These are phyloP conservation scores for Melanogrammus aeglefinus DNA, from an alignment of 2,797 vertebrate genomes.

Conservation along the genomic window DNA sequence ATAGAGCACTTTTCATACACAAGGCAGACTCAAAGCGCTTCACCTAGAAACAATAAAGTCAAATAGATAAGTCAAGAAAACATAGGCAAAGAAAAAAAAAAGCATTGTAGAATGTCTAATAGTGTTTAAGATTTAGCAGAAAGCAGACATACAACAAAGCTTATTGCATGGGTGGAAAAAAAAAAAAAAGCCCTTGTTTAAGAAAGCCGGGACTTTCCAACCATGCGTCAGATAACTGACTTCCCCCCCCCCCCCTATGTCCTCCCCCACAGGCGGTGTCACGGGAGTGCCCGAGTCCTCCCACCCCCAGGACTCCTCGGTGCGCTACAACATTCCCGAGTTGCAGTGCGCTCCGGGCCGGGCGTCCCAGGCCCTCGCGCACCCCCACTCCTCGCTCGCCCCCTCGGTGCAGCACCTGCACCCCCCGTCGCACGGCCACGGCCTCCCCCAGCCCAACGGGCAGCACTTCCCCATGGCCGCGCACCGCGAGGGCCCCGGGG, in stretches of 20 bases:
- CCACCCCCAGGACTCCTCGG: conserved; percentile 85
- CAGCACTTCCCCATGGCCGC: conserved; percentile 62
- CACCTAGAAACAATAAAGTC: too few relatives aligned
- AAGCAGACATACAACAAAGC: background rate
- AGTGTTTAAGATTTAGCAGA: too few relatives aligned
- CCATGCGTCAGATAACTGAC: background rate
- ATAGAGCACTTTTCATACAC: too few relatives aligned
- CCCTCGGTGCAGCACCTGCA: conserved; percentile 55
- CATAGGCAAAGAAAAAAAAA: too few relatives aligned
- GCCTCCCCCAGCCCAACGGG: conserved; percentile 67
- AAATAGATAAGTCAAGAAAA: too few relatives aligned
- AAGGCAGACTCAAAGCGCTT: too few relatives aligned
- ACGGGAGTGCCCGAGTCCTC: conserved; percentile 82
- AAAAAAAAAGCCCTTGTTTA: background rate
- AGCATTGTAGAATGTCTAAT: too few relatives aligned
- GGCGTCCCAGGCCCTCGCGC: conserved; percentile 43
- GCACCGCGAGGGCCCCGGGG: conserved; percentile 57
- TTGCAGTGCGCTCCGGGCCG: conserved; percentile 80
- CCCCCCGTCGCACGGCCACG: conserved; percentile 43
- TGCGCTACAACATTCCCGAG: conserved; percentile 99
- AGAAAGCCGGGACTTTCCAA: background rate
- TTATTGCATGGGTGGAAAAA: background rate
- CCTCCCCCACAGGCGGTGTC: conserved; percentile 66
- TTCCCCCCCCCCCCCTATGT: background rate
- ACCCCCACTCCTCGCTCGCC: conserved; percentile 46